Evolutionary conservation across 2,888 invertebrate genomes (phyloP).

Genomic region (Acanthoscelides obtectus): DNA sequence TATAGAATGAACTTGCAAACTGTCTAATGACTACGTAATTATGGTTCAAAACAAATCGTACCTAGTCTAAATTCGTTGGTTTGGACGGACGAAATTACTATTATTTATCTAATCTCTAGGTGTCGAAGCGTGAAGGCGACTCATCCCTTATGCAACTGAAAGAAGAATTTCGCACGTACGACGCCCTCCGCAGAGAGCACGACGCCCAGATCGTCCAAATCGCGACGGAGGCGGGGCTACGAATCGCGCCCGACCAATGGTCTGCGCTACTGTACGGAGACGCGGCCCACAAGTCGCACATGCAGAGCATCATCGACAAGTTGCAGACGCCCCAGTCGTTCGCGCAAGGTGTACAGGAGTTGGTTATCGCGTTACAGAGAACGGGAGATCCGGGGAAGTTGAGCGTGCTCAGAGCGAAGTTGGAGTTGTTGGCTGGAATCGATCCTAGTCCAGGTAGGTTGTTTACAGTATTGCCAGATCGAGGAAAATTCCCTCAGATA

Average conservation of each 20-base stretch:
- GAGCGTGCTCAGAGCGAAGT: constrained; percentile 68
- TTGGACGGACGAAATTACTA: too few species aligned
- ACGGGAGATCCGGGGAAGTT: constrained; percentile 84
- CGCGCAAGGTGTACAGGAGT: constrained; percentile 84
- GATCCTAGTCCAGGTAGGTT: constrained; percentile 74
- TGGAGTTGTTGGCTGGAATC: constrained; percentile 81
- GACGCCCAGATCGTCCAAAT: constrained; percentile 99
- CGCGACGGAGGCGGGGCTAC: constrained; percentile 92
- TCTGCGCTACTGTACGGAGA: constrained; percentile 95
- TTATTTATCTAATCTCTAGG: too few species aligned
- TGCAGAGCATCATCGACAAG: constrained; percentile 92
- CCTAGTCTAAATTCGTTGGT: too few species aligned
- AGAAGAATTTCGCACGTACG: constrained; percentile 94
- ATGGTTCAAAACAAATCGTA: too few species aligned
- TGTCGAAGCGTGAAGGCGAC: constrained; percentile 93
- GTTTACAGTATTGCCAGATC: neutral
- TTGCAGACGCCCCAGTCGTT: constrained; percentile 92
- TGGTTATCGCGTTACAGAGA: constrained; percentile 84
- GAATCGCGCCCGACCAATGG: constrained; percentile 99
- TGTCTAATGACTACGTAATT: too few species aligned
- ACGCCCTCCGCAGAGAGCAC: constrained; percentile 88
- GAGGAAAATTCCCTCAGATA: too few species aligned
- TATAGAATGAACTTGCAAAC: too few species aligned
- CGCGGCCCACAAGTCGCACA: constrained; percentile 91
- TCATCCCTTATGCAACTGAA: constrained; percentile 97